Evolutionary conservation across 2,797 vertebrate genomes (phyloP).

Genomic region (Lepidocolaptes lacrymiger): DNA sequence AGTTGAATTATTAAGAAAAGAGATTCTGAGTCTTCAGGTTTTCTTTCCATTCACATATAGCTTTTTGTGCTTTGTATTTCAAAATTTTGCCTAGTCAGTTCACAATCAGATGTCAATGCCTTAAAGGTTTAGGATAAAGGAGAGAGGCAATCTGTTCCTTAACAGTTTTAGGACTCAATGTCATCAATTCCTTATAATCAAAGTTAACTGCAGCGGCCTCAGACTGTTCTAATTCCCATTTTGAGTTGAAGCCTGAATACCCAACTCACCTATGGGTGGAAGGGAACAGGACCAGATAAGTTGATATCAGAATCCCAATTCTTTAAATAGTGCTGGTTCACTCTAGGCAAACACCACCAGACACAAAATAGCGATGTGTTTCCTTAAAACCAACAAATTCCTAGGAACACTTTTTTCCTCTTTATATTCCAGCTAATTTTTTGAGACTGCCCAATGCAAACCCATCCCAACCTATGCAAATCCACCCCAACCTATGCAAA

Average conservation of each 20-base stretch:
- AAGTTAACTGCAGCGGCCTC: background rate
- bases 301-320: background rate
- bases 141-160: background rate
- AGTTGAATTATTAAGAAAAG: background rate
- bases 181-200: background rate
- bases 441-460: background rate
- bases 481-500: background rate
- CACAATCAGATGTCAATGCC: background rate
- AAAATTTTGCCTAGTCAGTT: background rate
- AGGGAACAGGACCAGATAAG: background rate
- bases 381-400: conserved; percentile 9
- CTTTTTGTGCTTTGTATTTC: background rate
- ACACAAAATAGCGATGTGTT: background rate
- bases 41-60: background rate
- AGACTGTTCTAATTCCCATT: background rate
- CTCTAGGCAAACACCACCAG: background rate
- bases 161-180: background rate
- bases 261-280: background rate
- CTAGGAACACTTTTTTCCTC: background rate
- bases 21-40: background rate
- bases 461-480: background rate
- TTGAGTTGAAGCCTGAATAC: background rate
- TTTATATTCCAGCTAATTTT: conserved; percentile 3
- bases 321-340: background rate
- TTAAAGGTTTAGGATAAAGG: background rate